Evolutionary conservation across 1,140 invertebrate species (phyloP).

Genomic region (Metopolophium dirhodum): DNA sequence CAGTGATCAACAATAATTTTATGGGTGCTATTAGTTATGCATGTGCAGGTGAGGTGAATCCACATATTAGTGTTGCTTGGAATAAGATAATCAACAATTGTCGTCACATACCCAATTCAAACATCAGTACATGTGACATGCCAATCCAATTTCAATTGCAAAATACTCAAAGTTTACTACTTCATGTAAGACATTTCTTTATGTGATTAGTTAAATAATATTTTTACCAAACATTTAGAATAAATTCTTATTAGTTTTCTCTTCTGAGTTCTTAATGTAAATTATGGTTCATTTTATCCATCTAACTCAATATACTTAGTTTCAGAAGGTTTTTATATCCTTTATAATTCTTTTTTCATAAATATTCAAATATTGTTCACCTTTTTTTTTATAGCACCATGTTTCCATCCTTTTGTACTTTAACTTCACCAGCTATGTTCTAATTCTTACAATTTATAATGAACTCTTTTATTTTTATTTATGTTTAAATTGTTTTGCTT

Average conservation of each 20-base stretch:
- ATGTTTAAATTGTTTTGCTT: neutral
- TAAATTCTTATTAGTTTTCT: neutral
- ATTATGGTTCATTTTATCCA: too few relatives aligned
- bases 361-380: neutral
- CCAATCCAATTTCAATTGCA: conserved; percentile 89
- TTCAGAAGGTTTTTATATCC: too few relatives aligned
- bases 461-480: neutral
- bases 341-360: neutral
- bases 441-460: neutral
- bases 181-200: conserved; percentile 71
- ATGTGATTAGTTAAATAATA: neutral
- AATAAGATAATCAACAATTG: conserved; percentile 91
- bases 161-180: conserved; percentile 88
- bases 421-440: neutral
- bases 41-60: conserved; percentile 95
- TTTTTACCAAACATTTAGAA: neutral
- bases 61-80: conserved; percentile 85
- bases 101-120: conserved; percentile 84
- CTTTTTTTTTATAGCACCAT: neutral
- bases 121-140: conserved; percentile 88
- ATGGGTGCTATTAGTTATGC: conserved; percentile 87
- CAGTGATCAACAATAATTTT: conserved; percentile 81
- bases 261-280: neutral
- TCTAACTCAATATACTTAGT: too few relatives aligned
- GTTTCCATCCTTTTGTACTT: neutral